These are phyloP conservation scores for Myotis myotis DNA, from an alignment of 2,797 vertebrate species.

Conservation along the genomic window DNA sequence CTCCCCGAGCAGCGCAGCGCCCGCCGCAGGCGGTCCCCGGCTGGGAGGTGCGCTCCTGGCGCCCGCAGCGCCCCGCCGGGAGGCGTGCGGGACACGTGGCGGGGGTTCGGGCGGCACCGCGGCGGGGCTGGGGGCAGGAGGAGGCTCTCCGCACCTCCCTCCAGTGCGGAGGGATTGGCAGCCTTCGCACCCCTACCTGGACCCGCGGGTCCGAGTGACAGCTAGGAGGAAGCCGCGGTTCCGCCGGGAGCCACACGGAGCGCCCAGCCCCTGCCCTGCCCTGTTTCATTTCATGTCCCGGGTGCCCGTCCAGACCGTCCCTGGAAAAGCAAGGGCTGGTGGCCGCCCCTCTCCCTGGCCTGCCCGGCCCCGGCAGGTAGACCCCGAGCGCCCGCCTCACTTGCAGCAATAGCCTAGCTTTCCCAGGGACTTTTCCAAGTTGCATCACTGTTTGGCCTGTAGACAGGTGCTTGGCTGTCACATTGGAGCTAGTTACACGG, in stretches of 20 bases:
- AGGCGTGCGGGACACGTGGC: background rate
- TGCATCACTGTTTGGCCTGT: conserved; percentile 49
- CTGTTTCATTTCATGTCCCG: background rate
- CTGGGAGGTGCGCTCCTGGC: background rate
- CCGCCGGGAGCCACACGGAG: background rate
- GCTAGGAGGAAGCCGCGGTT: background rate
- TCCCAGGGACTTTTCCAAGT: conserved; percentile 57
- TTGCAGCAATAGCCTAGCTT: background rate
- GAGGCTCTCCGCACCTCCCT: background rate
- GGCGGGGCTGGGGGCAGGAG: too few species aligned
- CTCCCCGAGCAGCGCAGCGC: background rate
- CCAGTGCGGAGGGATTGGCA: background rate
- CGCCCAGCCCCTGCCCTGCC: background rate
- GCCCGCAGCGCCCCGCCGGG: background rate
- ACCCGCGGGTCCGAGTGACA: conserved; percentile 31
- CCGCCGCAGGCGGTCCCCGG: background rate
- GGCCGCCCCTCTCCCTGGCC: background rate
- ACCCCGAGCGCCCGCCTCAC: background rate
- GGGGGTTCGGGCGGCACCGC: background rate
- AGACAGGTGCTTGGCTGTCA: conserved; percentile 52
- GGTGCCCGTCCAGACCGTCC: background rate
- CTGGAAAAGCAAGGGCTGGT: background rate
- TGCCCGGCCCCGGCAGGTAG: background rate
- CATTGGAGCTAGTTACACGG: background rate
- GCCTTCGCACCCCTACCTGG: background rate